These are phyloP conservation scores for rat (Rattus norvegicus) DNA, from an alignment of 2,113 vertebrate species.

Conservation along the genomic window DNA sequence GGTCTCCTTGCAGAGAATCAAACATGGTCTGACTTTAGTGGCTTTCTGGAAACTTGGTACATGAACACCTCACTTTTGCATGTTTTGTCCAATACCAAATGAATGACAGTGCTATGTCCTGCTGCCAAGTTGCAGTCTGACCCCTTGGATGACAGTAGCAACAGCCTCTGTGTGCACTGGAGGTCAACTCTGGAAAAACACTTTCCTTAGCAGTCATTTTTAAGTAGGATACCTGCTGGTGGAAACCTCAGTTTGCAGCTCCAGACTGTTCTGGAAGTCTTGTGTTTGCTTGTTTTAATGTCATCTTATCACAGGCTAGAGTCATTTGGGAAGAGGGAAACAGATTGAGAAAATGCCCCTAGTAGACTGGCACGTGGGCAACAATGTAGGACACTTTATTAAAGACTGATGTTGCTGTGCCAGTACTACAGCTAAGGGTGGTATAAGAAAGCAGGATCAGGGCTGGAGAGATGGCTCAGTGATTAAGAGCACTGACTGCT, in stretches of 20 bases:
- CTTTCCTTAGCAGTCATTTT: neutral
- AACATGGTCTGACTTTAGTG: neutral
- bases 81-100: neutral
- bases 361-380: neutral
- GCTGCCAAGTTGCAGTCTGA: neutral
- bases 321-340: neutral
- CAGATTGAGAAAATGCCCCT: neutral
- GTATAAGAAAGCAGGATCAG: too few relatives aligned
- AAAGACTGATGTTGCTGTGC: neutral
- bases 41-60: neutral
- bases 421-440: neutral
- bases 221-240: neutral
- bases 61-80: neutral
- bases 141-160: neutral
- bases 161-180: neutral
- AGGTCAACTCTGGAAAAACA: neutral
- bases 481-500: too few relatives aligned
- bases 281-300: neutral
- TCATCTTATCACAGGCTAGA: neutral
- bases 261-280: neutral
- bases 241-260: neutral
- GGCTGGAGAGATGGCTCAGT: too few relatives aligned
- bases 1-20: neutral
- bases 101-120: neutral
- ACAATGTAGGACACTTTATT: neutral